These are phyloP conservation scores for Diploptera punctata DNA, from an alignment of 2,888 invertebrate genomes.

Conservation along the genomic window DNA sequence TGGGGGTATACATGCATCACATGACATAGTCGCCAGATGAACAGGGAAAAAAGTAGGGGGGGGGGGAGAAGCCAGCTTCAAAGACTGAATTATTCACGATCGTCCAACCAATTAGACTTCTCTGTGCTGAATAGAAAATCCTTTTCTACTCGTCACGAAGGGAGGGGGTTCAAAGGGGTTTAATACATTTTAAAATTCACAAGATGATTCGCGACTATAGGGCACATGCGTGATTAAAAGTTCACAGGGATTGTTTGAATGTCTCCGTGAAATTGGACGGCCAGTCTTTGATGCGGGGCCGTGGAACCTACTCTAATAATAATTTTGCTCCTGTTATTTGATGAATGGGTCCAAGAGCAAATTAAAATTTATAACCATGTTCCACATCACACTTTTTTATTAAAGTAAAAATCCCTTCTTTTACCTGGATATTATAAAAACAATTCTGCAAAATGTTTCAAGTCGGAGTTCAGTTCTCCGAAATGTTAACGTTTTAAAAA, in stretches of 20 bases:
- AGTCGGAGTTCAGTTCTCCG: no score
- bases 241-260: constrained; percentile 7
- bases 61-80: background rate
- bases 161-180: constrained; percentile 2
- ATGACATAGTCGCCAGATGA: constrained; percentile 4
- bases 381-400: no score
- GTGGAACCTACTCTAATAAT: background rate
- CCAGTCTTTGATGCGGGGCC: background rate
- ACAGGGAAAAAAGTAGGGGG: background rate
- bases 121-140: constrained; percentile 20
- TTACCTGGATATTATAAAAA: no score
- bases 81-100: constrained; percentile 26
- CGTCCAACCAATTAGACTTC: constrained; percentile 30
- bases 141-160: constrained; percentile 20
- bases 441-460: no score
- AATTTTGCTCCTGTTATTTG: background rate
- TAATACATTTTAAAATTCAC: constrained; percentile 27
- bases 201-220: constrained; percentile 19
- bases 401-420: no score
- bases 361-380: no score
- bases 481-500: no score
- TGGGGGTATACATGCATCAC: background rate
- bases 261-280: constrained; percentile 10
- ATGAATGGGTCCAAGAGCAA: background rate
- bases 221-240: constrained; percentile 19